Percentiles rank a stretch among this genome's conserved stretches.
Conservation (phyloP, 1,140 invertebrate genomes). For the Nasonia vitripennis region DNA sequence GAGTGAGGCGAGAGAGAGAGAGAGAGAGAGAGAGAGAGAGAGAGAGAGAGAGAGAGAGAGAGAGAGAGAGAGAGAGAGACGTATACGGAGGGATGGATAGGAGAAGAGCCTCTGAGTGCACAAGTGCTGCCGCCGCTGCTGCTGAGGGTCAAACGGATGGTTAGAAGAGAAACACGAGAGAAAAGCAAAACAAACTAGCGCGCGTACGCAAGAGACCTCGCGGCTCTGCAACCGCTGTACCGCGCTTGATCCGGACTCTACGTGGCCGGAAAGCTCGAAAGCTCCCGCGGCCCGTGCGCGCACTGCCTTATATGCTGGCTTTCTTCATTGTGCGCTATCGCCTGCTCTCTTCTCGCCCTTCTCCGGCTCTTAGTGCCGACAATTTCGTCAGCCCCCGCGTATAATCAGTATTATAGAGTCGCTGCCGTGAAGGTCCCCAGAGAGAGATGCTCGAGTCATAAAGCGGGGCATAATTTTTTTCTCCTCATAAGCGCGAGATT, state of each 20-base stretch:
- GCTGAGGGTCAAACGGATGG: slow-evolving; percentile 40
- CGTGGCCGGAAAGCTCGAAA: slow-evolving; percentile 61
- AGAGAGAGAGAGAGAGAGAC: too few species aligned
- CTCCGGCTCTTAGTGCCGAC: not conserved
- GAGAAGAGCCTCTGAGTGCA: not conserved
- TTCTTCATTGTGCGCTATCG: slow-evolving; percentile 63
- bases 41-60: not conserved
- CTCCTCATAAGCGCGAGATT: not conserved
- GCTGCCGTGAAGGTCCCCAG: not conserved
- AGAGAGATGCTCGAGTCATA: not conserved
- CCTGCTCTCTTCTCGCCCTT: not conserved
- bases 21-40: too few species aligned
- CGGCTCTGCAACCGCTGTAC: slow-evolving; percentile 47
- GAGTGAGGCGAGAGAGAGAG: not conserved
- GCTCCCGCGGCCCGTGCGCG: not conserved
- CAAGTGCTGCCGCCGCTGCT: slow-evolving; percentile 4
- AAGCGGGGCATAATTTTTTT: not conserved
- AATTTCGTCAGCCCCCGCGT: not conserved
- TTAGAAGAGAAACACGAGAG: slow-evolving; percentile 26
- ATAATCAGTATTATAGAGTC: not conserved
- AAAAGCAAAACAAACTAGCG: slow-evolving; percentile 27
- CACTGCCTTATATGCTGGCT: slow-evolving; percentile 52
- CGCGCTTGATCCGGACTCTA: slow-evolving; percentile 47
- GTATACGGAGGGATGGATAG: not conserved
- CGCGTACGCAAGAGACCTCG: slow-evolving; percentile 34